Base-by-base conservation (phyloP, 2,797 vertebrate genomes). In the Delichon dasypus region DNA sequence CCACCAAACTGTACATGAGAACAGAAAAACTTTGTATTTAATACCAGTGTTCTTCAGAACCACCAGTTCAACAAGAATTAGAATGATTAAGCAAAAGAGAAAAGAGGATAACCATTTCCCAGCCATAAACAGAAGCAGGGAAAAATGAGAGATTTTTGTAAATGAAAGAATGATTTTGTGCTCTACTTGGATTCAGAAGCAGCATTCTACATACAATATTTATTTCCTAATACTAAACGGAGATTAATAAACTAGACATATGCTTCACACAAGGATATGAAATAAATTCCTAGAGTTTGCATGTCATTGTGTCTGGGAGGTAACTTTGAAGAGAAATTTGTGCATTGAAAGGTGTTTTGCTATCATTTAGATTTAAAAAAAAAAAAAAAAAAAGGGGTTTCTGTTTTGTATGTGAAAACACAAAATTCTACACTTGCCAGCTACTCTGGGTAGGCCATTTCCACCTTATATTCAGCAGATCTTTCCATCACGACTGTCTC, bases 341-440 rank as follows among this genome's bases (percentile, higher is more conserved):
- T 19, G 48, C 75, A 55, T 4, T 48, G 15, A 71, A 92, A 88
- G 5, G 4, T 57, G 2, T 38, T 80, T 61, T 82, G 44, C 10
- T 36, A 20, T 30, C 29, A 7, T 55, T 89, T 65, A 88, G 44
- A 71, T 50, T 38, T 5, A 38, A 38, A 38, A 38, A 38, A 38
- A 38, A 38, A 38, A 38, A 38, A 0, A 38, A 0, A 1, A 26
- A n/a, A 16, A 15, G 3, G 3, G 10, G 85, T 70, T 64, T 25
- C 16, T 66, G 18, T 74, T 83, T 81, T 74, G 9, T n/a, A 20
- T 44, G 32, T 2, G 13, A 50, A 80, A 89, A 45, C 29, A 40
- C 18, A 83, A 78, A 91, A 44, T 1, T 17, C 18, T 20, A 75
- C 4, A 11, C 5, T 34, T 20, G 7, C 13, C 18, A 71, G 1